A percentile compares a stretch with the other conserved stretches of the same genome.
Evolutionary conservation across 2,888 invertebrate species (phyloP).

Genomic region (Alentia gelatinosa): DNA sequence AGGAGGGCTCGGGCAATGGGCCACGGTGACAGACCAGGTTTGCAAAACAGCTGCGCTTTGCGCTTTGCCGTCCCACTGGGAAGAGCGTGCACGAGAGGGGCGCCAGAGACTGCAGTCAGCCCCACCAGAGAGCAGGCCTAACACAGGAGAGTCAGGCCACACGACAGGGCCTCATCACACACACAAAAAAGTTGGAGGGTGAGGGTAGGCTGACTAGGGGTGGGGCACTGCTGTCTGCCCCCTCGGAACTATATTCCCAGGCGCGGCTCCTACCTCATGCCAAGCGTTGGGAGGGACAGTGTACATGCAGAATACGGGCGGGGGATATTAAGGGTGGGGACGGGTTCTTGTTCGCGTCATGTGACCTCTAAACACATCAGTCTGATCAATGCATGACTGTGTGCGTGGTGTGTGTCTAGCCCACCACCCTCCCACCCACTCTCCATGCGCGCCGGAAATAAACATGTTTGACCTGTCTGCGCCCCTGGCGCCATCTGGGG

Average conservation of each 20-base stretch:
- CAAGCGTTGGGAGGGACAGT: too few species aligned
- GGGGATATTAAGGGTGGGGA: too few species aligned
- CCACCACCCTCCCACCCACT: not conserved
- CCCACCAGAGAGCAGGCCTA: not conserved
- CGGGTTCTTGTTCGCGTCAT: too few species aligned
- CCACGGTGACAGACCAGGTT: not conserved
- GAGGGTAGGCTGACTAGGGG: not conserved
- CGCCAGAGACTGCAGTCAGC: not conserved
- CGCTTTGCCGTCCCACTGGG: not conserved
- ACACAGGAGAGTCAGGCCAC: not conserved
- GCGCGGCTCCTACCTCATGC: too few species aligned
- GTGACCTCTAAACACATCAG: not conserved
- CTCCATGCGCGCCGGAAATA: not conserved
- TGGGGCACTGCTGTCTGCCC: too few species aligned
- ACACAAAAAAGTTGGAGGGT: not conserved
- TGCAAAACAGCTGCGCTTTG: conserved; percentile 14
- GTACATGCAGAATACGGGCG: too few species aligned
- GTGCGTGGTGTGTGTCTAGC: not conserved
- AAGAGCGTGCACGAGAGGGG: not conserved
- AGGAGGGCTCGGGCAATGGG: not conserved
- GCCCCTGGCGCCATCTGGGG: conserved; percentile 14
- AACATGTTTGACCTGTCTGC: conserved; percentile 43
- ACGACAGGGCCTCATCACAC: not conserved
- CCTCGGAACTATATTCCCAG: too few species aligned
- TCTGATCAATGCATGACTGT: not conserved